phyloP scores from a whole-genome alignment of 2,888 invertebrate genomes.

The Nomada goodeniana region DNA sequence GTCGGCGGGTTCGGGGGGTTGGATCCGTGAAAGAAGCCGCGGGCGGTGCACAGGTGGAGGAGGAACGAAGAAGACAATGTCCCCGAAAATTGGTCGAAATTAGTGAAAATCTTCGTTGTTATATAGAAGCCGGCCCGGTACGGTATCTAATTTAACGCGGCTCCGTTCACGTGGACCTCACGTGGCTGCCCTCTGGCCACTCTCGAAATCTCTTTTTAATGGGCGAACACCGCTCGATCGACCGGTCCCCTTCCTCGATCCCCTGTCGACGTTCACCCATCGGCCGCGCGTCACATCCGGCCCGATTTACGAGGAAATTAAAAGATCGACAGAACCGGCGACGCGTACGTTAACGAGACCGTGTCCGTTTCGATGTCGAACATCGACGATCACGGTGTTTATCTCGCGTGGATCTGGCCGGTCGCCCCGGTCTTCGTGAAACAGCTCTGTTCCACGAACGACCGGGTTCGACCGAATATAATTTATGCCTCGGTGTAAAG shows the following conservation, averaged over 20 bases:
- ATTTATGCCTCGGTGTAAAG: neutral
- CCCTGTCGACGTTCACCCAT: constrained; percentile 44
- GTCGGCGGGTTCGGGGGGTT: neutral
- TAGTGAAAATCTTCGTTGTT: constrained; percentile 75
- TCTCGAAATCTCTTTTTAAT: constrained; percentile 83
- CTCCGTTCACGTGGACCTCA: constrained; percentile 63
- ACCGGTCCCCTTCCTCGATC: constrained; percentile 34
- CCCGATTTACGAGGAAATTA: constrained; percentile 62
- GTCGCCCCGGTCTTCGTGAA: too few relatives aligned
- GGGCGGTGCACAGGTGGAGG: constrained; percentile 29
- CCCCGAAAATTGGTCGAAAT: constrained; percentile 76
- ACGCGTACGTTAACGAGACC: constrained; percentile 31
- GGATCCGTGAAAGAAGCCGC: constrained; percentile 45
- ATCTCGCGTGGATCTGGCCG: neutral
- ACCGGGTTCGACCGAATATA: neutral
- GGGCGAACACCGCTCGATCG: constrained; percentile 59
- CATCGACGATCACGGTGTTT: neutral
- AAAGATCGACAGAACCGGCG: constrained; percentile 35
- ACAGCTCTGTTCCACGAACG: neutral
- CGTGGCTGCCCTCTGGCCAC: constrained; percentile 57
- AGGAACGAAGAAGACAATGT: constrained; percentile 69
- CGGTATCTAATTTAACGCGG: constrained; percentile 72
- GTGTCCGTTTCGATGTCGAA: neutral
- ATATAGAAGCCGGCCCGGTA: constrained; percentile 54
- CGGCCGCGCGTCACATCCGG: constrained; percentile 68